Conservation (phyloP, 2,113 vertebrate species). For the Colinus virginianus region DNA sequence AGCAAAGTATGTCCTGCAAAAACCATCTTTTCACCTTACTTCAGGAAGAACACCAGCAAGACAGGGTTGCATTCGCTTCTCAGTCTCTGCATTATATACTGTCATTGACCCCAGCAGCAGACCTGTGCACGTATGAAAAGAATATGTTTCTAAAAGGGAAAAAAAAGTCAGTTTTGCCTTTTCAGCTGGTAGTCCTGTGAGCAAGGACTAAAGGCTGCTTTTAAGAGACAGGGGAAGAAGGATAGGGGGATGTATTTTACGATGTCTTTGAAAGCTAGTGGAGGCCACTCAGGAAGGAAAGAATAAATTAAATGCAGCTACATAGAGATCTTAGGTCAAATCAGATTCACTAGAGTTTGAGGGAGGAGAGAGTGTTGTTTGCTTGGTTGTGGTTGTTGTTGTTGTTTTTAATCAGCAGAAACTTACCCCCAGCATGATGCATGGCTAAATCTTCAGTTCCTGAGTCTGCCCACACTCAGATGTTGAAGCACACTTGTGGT, state of each 20-base stretch:
- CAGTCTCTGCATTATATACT: background rate
- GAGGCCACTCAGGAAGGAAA: background rate
- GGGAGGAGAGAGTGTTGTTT: background rate
- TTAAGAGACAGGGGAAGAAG: background rate
- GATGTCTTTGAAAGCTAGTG: background rate
- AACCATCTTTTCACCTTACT: background rate
- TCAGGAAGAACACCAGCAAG: background rate
- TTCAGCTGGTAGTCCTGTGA: background rate
- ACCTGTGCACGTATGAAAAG: background rate
- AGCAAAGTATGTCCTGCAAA: background rate
- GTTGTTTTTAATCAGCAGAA: background rate
- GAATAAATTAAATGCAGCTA: background rate
- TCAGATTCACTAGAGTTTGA: background rate
- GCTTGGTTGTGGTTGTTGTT: background rate
- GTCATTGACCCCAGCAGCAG: background rate
- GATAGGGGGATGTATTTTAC: background rate
- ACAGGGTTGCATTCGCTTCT: background rate
- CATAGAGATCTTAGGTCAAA: background rate
- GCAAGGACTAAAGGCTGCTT: background rate
- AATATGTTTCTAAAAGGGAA: background rate
- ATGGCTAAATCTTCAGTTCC: background rate
- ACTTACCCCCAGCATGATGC: background rate
- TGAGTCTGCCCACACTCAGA: slow-evolving; percentile 19
- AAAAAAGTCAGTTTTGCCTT: background rate
- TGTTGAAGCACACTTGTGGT: slow-evolving; percentile 16